A percentile compares a stretch with the other conserved stretches of the same genome.
phyloP scores from a whole-genome alignment of 2,113 vertebrate species.

The Pterocles orientalis region DNA sequence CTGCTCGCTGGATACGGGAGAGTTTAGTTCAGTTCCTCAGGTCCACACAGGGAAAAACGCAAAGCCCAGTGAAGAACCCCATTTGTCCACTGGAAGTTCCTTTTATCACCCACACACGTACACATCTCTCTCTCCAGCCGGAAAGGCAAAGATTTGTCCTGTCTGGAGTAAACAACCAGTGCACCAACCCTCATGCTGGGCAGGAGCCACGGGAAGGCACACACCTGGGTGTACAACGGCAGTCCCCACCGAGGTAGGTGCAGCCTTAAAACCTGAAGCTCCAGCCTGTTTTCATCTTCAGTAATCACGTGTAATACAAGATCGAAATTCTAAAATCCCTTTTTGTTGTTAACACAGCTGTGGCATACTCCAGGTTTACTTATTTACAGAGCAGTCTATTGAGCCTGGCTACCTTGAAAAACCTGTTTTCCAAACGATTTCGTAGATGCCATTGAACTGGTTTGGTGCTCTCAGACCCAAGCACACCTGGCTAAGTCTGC shows the following conservation, averaged over 20 bases:
- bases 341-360: background rate
- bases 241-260: rapidly evolving
- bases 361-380: background rate
- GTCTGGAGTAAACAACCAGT: background rate
- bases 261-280: background rate
- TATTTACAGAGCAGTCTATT: background rate
- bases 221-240: background rate
- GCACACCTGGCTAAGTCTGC: background rate
- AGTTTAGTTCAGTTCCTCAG: background rate
- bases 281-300: background rate
- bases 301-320: background rate
- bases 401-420: background rate
- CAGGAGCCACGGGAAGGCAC: background rate
- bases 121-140: background rate
- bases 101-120: rapidly evolving
- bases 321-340: background rate
- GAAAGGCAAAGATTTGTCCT: background rate
- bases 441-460: background rate
- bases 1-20: background rate
- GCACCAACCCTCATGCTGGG: background rate
- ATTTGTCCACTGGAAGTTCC: background rate
- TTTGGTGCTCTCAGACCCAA: background rate
- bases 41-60: background rate
- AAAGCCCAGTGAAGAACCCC: background rate
- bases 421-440: slow-evolving; percentile 16